Conservation (phyloP, 1,140 invertebrate genomes). For the Pachyrhynchus sulphureomaculatus region DNA sequence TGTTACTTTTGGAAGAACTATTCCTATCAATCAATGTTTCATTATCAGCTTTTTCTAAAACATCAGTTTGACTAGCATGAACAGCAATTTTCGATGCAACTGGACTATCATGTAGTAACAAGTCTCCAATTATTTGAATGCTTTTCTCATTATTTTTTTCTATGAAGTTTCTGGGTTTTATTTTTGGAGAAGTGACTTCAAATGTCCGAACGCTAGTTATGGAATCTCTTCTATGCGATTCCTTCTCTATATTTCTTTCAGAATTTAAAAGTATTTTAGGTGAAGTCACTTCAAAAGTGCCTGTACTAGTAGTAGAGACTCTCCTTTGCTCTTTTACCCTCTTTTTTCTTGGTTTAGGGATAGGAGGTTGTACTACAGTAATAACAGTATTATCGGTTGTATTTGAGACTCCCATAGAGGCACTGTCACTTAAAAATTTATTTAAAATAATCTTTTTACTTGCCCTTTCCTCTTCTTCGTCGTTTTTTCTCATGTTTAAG, state of each 20-base stretch:
- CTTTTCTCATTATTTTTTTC: background rate
- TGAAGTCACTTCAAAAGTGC: slow-evolving; percentile 27
- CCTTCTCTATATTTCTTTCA: background rate
- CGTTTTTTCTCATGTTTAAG: slow-evolving; percentile 3
- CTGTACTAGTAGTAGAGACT: slow-evolving; percentile 9
- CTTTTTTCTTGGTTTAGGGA: slow-evolving; percentile 35
- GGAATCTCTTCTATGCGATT: background rate
- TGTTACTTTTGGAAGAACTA: background rate
- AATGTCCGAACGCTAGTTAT: background rate
- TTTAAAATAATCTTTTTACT: slow-evolving; percentile 37
- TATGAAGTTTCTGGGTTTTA: background rate
- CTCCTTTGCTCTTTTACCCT: slow-evolving; percentile 3
- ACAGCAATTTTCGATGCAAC: background rate
- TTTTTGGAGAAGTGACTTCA: background rate
- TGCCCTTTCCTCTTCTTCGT: slow-evolving; percentile 7
- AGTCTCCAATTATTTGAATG: slow-evolving; percentile 18
- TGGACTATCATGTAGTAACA: slow-evolving; percentile 8
- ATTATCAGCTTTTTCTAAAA: background rate
- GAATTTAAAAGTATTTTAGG: slow-evolving; percentile 9
- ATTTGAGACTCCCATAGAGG: background rate
- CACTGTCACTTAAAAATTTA: slow-evolving; percentile 33
- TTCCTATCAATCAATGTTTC: background rate
- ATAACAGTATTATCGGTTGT: background rate
- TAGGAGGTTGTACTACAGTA: slow-evolving; percentile 23
- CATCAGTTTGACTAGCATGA: background rate